These are phyloP conservation scores for Octodonta nipae DNA, from an alignment of 2,888 invertebrate genomes.

Conservation along the genomic window DNA sequence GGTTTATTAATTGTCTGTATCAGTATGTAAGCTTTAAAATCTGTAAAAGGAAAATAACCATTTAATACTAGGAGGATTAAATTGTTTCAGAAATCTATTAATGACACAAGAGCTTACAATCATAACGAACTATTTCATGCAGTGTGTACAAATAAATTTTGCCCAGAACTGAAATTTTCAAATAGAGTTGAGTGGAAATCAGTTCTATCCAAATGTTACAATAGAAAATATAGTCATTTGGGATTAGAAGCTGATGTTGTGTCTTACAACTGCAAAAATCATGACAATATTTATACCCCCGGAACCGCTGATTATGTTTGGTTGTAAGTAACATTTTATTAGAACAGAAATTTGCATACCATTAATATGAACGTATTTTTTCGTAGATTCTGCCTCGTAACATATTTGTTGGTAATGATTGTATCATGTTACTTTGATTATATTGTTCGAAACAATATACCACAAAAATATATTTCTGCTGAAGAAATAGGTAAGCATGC, in stretches of 20 bases:
- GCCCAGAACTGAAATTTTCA: conserved; percentile 7
- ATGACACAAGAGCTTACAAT: conserved; percentile 15
- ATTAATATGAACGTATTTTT: too few species aligned
- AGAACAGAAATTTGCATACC: background rate
- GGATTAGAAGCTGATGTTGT: conserved; percentile 11
- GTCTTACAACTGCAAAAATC: conserved; percentile 10
- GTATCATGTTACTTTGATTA: too few species aligned
- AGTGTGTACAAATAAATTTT: conserved; percentile 15
- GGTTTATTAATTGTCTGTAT: too few species aligned
- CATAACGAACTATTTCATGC: conserved; percentile 18
- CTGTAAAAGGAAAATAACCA: too few species aligned
- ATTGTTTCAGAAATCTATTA: conserved; percentile 16
- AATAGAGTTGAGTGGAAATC: conserved; percentile 1
- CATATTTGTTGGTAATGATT: too few species aligned
- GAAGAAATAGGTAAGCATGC: too few species aligned
- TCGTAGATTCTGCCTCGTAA: too few species aligned
- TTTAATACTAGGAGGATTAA: too few species aligned
- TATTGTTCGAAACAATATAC: too few species aligned
- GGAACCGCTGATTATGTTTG: conserved; percentile 9
- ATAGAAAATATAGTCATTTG: conserved; percentile 10
- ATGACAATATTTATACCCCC: conserved; percentile 8
- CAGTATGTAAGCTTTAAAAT: too few species aligned
- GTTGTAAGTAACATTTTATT: conserved; percentile 10
- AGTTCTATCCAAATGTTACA: conserved; percentile 11
- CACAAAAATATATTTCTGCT: too few species aligned